These are phyloP conservation scores for Ceratina calcarata DNA, from an alignment of 1,140 invertebrate species.

Conservation along the genomic window DNA sequence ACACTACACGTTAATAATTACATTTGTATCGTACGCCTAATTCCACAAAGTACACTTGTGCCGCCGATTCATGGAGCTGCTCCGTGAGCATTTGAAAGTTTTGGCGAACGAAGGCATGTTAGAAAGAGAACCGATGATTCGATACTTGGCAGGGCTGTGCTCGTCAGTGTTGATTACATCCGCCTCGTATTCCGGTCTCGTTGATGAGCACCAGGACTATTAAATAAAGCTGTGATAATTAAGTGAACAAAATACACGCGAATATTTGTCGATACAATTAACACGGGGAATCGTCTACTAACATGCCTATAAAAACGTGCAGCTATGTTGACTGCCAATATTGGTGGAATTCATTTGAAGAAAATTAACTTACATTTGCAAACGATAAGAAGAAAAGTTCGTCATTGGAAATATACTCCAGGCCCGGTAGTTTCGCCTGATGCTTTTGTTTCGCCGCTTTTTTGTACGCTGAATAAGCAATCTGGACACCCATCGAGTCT, in stretches of 20 bases:
- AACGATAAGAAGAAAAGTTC: constrained; percentile 42
- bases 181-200: constrained; percentile 8
- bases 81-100: constrained; percentile 20
- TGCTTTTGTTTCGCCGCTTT: background rate
- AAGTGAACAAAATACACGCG: background rate
- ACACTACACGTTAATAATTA: no score
- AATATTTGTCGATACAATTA: constrained; percentile 10
- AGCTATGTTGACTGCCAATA: no score
- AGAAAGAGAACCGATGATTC: constrained; percentile 23
- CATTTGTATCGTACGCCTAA: background rate
- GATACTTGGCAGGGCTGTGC: constrained; percentile 35
- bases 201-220: constrained; percentile 29
- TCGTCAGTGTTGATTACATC: background rate
- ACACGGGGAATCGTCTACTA: background rate
- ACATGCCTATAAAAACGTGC: background rate
- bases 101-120: constrained; percentile 28
- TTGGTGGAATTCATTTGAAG: background rate
- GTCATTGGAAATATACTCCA: constrained; percentile 24
- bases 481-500: constrained; percentile 25
- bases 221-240: constrained; percentile 17
- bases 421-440: constrained; percentile 17
- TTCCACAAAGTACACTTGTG: constrained; percentile 44
- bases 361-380: constrained; percentile 30
- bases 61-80: constrained; percentile 24
- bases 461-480: constrained; percentile 26